Conservation (phyloP, 2,888 invertebrate species). For the Leucozona laternaria region DNA sequence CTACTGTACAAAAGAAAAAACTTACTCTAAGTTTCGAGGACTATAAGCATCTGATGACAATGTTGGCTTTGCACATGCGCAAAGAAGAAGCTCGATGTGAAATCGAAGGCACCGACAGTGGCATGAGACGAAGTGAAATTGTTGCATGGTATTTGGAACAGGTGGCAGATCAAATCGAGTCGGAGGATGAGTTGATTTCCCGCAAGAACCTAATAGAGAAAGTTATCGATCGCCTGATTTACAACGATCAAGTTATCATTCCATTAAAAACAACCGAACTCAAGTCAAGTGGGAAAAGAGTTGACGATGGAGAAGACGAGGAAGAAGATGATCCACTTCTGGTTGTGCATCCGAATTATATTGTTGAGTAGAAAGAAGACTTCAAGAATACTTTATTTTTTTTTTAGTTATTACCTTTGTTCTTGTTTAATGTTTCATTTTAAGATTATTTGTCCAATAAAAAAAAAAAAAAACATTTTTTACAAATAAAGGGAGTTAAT, state of each 20-base stretch:
- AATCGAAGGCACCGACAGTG: constrained; percentile 86
- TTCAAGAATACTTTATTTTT: background rate
- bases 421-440: constrained; percentile 35
- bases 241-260: constrained; percentile 85
- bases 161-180: constrained; percentile 93
- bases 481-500: background rate
- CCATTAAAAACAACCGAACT: constrained; percentile 81
- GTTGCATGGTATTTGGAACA: constrained; percentile 97
- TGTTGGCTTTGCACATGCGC: constrained; percentile 95
- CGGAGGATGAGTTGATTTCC: constrained; percentile 94
- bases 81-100: constrained; percentile 90
- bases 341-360: constrained; percentile 98
- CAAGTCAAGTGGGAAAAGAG: constrained; percentile 71
- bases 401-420: constrained; percentile 22
- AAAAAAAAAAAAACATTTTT: constrained; percentile 1
- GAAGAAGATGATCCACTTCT: constrained; percentile 91
- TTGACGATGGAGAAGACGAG: constrained; percentile 78
- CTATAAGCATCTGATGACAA: constrained; percentile 95
- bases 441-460: constrained; percentile 19
- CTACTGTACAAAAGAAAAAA: constrained; percentile 87
- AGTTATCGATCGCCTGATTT: constrained; percentile 95
- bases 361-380: constrained; percentile 86
- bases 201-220: constrained; percentile 96
- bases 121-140: constrained; percentile 91
- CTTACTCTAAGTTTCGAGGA: constrained; percentile 95